Evolutionary conservation across 2,113 vertebrate species (phyloP).

Genomic region (Urocolius indicus): DNA sequence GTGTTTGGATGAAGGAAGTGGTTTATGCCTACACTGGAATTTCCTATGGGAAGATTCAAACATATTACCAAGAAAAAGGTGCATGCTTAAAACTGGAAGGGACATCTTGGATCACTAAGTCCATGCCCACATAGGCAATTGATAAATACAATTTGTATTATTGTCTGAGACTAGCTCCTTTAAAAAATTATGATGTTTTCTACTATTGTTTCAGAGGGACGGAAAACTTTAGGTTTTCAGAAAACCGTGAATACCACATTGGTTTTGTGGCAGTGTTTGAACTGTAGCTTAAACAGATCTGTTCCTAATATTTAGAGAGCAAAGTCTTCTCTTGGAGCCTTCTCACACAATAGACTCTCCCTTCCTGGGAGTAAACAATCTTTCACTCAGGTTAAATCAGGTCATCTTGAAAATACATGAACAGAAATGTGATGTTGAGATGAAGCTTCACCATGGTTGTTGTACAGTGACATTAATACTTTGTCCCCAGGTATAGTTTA

Average conservation of each 20-base stretch:
- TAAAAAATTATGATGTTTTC: neutral
- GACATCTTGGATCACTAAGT: neutral
- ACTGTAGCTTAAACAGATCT: neutral
- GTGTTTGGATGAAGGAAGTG: slow-evolving; percentile 3
- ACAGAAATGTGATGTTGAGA: neutral
- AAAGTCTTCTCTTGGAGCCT: neutral
- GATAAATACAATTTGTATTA: no score
- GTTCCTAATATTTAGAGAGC: neutral
- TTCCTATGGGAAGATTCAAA: slow-evolving; percentile 11
- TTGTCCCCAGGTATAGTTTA: neutral
- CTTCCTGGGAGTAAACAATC: neutral
- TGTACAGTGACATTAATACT: neutral
- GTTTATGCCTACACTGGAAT: slow-evolving; percentile 15
- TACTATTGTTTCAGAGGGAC: neutral
- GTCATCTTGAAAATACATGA: neutral
- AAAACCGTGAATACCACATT: neutral
- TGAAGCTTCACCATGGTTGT: neutral
- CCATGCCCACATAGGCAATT: fast-evolving
- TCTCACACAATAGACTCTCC: neutral
- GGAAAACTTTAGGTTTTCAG: neutral
- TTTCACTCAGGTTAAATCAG: neutral
- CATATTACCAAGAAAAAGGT: neutral
- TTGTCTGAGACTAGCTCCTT: neutral
- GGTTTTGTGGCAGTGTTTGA: neutral
- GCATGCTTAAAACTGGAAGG: neutral